Base-by-base conservation (phyloP, 2,888 invertebrate genomes). In the Athalia rosae region DNA sequence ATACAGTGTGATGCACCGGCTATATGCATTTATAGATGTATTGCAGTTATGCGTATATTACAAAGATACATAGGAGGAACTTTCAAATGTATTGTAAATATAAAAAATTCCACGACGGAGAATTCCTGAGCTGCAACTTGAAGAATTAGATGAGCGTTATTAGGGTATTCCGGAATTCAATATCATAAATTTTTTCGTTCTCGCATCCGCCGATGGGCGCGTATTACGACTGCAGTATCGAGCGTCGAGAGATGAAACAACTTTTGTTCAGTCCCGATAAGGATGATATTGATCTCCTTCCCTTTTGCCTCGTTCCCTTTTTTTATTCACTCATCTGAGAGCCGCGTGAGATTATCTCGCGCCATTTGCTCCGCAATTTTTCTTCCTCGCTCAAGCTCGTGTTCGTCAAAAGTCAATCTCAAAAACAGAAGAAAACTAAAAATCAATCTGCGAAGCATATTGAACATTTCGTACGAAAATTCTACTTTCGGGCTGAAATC, bases 1-100 rank as follows among this genome's bases (percentile, higher is more conserved):
- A 84, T 80, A 81, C 82, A 82, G 80, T 80, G 78, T 82, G 81
- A 80, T 82, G 56, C 56, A 73, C 43, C 47, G 59, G 50, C n/a
- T 1, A 53, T n/a, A 45, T n/a, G 7, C n/a, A 43, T 47, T 1
- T 64, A 41, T 61, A 41, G 9, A 28, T 59, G 28, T 5, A 61
- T 5, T 7, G 28, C 28, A 28, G 28, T 28, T 28, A 28, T 61
- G 3, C 7, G 15, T n/a, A 56, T 56, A 56, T 56, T 7, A 56
- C 0, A 7, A 4, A n/a, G 4, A 28, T 59, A 53, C 3, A 8
- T n/a, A 53, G 4, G 7, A 4, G 8, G n/a, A 53, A 53, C 53
- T 11, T 53, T 53, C 11, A 15, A 13, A 48, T 48, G 13, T n/a
- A n/a, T n/a, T n/a, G n/a, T 4, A 2, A 13, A 15, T 15, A 15